Evolutionary conservation across 2,797 vertebrate genomes (phyloP).

Genomic region (Chelonia mydas): DNA sequence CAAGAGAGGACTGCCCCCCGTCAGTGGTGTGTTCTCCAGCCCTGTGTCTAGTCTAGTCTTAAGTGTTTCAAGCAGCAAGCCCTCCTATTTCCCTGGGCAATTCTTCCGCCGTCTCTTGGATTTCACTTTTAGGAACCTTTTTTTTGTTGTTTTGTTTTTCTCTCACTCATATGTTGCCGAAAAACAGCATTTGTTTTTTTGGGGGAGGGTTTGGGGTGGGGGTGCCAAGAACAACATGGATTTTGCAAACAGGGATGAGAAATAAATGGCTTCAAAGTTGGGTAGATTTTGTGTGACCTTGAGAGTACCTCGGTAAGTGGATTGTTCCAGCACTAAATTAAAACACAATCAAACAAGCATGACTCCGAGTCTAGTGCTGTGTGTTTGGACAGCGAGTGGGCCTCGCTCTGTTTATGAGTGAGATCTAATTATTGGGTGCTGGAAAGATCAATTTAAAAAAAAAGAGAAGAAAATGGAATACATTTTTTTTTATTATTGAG

Average conservation of each 20-base stretch:
- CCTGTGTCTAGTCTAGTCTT: neutral
- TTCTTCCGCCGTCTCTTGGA: neutral
- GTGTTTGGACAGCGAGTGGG: neutral
- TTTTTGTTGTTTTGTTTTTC: neutral
- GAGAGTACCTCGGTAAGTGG: constrained; percentile 28
- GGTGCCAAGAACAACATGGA: neutral
- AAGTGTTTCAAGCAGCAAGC: neutral
- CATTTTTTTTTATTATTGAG: neutral
- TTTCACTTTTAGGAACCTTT: neutral
- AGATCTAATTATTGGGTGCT: neutral
- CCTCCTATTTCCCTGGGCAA: neutral
- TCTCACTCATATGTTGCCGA: neutral
- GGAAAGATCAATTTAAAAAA: neutral
- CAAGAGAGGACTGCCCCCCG: neutral
- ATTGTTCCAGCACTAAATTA: constrained; percentile 48
- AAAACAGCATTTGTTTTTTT: neutral
- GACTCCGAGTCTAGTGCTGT: neutral
- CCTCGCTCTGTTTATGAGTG: constrained; percentile 9
- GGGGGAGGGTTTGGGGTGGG: neutral
- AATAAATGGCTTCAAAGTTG: constrained; percentile 24
- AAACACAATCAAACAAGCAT: constrained; percentile 41
- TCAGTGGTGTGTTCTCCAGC: neutral
- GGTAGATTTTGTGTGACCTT: constrained; percentile 22
- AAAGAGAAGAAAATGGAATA: neutral
- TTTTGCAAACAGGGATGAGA: neutral